phyloP scores from a whole-genome alignment of 2,888 invertebrate genomes.

The Chironomus tentans region DNA sequence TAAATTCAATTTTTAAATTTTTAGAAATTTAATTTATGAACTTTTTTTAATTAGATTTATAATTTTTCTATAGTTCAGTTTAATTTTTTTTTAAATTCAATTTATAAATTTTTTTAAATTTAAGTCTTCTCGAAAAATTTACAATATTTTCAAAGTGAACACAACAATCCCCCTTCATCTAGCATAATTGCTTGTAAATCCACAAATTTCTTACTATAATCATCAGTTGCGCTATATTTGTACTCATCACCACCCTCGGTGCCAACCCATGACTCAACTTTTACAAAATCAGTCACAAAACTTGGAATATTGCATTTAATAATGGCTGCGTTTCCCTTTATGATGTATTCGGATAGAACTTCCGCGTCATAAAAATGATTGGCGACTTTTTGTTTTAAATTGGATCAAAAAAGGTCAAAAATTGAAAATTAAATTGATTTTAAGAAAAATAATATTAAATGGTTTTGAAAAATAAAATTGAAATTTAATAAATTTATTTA shows the following conservation, averaged over 20 bases:
- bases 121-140: not conserved
- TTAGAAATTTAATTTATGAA: too few relatives aligned
- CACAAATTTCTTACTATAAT: not conserved
- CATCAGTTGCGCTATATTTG: not conserved
- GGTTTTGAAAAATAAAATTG: not conserved
- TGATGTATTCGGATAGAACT: constrained; percentile 82
- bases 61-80: too few relatives aligned
- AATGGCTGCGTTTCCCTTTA: constrained; percentile 77
- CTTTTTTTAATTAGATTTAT: too few relatives aligned
- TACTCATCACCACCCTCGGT: constrained; percentile 48
- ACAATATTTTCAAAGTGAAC: not conserved
- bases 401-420: not conserved
- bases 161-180: not conserved
- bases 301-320: constrained; percentile 84
- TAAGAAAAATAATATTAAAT: too few relatives aligned
- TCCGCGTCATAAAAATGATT: constrained; percentile 83
- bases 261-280: constrained; percentile 73
- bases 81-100: too few relatives aligned
- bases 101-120: too few relatives aligned
- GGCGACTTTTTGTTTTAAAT: constrained; percentile 58
- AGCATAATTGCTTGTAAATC: not conserved
- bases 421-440: not conserved
- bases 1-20: too few relatives aligned
- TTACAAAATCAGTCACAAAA: constrained; percentile 84
- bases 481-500: too few relatives aligned